Conservation (phyloP, 2,888 invertebrate species). For the Polydesmus complanatus region DNA sequence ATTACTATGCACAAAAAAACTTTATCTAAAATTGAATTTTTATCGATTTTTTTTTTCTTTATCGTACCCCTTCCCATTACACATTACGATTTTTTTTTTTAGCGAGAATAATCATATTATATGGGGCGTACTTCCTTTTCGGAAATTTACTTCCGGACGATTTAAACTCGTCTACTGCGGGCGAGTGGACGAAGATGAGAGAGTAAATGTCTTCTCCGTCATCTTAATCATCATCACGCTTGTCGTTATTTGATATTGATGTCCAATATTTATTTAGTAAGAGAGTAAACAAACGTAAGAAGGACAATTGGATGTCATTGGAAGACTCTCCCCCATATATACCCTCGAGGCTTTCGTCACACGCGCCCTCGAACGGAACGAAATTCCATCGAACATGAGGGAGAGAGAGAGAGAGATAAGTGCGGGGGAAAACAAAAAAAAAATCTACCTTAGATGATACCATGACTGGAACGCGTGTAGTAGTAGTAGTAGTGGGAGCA, state of each 20-base stretch:
- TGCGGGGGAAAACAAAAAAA: no score
- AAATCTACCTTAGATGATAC: no score
- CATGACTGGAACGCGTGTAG: no score
- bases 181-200: not conserved
- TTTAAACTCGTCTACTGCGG: not conserved
- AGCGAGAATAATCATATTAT: not conserved
- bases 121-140: not conserved
- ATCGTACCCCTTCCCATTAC: not conserved
- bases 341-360: no score
- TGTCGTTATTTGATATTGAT: not conserved
- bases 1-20: no score
- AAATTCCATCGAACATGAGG: no score
- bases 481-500: no score
- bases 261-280: not conserved
- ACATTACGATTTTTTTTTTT: not conserved
- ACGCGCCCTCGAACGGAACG: no score
- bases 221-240: not conserved
- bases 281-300: not conserved
- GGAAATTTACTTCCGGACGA: not conserved
- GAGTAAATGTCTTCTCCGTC: not conserved
- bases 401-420: no score
- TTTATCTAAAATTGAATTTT: not conserved
- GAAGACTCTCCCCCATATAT: no score
- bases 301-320: no score
- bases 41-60: not conserved